These are phyloP conservation scores for Eledone cirrhosa DNA, from an alignment of 2,888 invertebrate genomes.

Conservation along the genomic window DNA sequence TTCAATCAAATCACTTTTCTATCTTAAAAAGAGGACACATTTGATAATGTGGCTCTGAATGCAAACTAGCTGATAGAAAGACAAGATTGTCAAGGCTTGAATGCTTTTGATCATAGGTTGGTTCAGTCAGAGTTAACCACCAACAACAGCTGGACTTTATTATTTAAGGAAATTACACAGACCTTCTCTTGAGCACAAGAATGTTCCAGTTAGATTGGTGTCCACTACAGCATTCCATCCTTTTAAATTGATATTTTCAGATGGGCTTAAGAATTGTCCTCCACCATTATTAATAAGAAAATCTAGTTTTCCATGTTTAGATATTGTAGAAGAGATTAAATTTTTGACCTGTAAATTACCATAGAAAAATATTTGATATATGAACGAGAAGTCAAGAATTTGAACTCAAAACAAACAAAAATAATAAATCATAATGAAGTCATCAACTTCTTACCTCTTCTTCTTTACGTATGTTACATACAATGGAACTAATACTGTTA, in stretches of 20 bases:
- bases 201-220: slow-evolving; percentile 70
- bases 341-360: slow-evolving; percentile 55
- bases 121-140: too few species aligned
- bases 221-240: slow-evolving; percentile 71
- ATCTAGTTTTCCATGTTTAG: slow-evolving; percentile 67
- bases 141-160: too few species aligned
- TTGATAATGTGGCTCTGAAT: too few species aligned
- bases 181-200: slow-evolving; percentile 69
- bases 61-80: too few species aligned
- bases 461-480: slow-evolving; percentile 69
- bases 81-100: too few species aligned
- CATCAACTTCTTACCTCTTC: slow-evolving; percentile 61
- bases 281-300: slow-evolving; percentile 70
- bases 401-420: too few species aligned
- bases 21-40: too few species aligned
- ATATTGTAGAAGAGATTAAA: slow-evolving; percentile 60
- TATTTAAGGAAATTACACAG: slow-evolving; percentile 8
- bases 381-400: not conserved
- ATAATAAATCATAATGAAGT: too few species aligned
- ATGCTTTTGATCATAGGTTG: too few species aligned
- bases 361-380: not conserved
- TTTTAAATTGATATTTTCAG: slow-evolving; percentile 65
- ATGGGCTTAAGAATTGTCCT: slow-evolving; percentile 68
- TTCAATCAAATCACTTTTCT: too few species aligned
- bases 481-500: slow-evolving; percentile 59